phyloP scores from a whole-genome alignment of 2,797 vertebrate species.

The Clarias fuscus region DNA sequence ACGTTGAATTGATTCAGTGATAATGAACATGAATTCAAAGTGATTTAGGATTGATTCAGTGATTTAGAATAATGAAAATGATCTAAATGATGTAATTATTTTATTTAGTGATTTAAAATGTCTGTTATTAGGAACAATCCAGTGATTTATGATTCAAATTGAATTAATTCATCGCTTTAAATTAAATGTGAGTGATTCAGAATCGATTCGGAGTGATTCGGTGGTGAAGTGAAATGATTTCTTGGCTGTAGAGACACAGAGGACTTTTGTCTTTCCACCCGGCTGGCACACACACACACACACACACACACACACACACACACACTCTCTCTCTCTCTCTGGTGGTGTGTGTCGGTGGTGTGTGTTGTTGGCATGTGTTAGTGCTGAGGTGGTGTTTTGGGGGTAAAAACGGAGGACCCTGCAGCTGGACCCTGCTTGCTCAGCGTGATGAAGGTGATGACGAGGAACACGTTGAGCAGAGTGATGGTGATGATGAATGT shows the following conservation, averaged over 20 bases:
- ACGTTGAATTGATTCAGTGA: not conserved
- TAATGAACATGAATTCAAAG: not conserved
- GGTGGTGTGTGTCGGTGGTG: not conserved
- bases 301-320: too few species aligned
- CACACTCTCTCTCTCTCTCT: too few species aligned
- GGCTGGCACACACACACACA: too few species aligned
- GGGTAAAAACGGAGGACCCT: not conserved
- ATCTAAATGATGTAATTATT: too few species aligned
- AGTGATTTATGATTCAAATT: too few species aligned
- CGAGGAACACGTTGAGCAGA: not conserved
- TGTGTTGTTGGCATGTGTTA: not conserved
- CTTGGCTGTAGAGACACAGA: not conserved
- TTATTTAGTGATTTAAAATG: too few species aligned
- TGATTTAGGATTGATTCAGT: not conserved
- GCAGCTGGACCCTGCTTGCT: not conserved
- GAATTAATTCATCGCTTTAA: too few species aligned
- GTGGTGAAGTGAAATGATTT: too few species aligned
- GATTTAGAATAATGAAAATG: too few species aligned
- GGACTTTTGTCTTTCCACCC: not conserved
- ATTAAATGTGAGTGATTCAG: too few species aligned
- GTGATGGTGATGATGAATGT: slow-evolving; percentile 1
- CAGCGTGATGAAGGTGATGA: slow-evolving; percentile 5
- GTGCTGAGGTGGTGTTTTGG: not conserved
- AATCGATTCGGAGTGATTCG: not conserved
- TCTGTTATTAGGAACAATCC: too few species aligned